These are phyloP conservation scores for Cryptocheilus praepositus DNA, from an alignment of 2,888 invertebrate species.

Conservation along the genomic window DNA sequence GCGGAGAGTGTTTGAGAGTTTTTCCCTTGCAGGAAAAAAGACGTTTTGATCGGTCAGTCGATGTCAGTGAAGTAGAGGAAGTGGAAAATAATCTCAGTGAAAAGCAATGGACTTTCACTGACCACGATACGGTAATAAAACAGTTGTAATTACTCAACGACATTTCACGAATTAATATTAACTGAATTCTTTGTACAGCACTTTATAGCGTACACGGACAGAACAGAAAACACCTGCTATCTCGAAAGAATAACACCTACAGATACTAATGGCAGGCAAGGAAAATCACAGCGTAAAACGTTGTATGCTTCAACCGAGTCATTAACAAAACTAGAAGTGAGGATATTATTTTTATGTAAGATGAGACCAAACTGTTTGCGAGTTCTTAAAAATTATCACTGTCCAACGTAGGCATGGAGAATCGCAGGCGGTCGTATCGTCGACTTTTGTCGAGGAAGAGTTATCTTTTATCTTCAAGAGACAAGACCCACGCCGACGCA, in stretches of 20 bases:
- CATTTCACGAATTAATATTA: background rate
- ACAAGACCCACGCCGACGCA: slow-evolving; percentile 40
- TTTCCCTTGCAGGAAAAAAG: slow-evolving; percentile 56
- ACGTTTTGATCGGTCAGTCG: slow-evolving; percentile 61
- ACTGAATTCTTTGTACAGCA: slow-evolving; percentile 62
- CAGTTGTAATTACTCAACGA: background rate
- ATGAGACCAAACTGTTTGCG: background rate
- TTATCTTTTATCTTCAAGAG: slow-evolving; percentile 72
- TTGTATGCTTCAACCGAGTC: slow-evolving; percentile 66
- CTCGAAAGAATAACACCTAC: slow-evolving; percentile 69
- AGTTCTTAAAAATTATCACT: no score
- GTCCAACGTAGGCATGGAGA: slow-evolving; percentile 70
- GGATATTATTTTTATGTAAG: background rate
- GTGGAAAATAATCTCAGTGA: slow-evolving; percentile 13
- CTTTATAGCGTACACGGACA: slow-evolving; percentile 75
- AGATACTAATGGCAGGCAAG: slow-evolving; percentile 9
- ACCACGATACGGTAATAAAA: slow-evolving; percentile 62
- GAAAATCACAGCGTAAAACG: slow-evolving; percentile 34
- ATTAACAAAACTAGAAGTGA: slow-evolving; percentile 75
- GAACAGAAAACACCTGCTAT: slow-evolving; percentile 72
- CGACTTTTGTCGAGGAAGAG: slow-evolving; percentile 75
- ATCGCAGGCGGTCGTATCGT: slow-evolving; percentile 75
- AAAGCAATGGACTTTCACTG: slow-evolving; percentile 59
- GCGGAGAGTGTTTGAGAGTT: background rate
- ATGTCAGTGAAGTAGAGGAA: slow-evolving; percentile 16